Evolutionary conservation across 2,113 vertebrate species (phyloP), one percentile per base, ranked within the genome.

Genomic region (Psophia crepitans): DNA sequence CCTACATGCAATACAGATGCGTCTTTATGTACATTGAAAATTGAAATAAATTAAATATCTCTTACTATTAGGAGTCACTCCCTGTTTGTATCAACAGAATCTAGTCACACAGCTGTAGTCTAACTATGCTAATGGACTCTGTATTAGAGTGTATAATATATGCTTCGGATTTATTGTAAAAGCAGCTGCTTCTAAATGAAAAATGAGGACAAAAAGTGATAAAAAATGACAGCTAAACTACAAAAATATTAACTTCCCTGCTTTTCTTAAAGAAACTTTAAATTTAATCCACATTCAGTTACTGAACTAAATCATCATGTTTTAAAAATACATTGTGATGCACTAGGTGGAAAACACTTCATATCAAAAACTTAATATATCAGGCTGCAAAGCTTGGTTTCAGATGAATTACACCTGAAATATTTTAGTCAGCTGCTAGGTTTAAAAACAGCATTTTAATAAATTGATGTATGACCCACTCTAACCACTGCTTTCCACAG

Each of bases 351-450:
- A 94, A 96, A 97, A 75, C 78, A 93, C 75, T 90, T 94, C 54
- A 46, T 81, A 91, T 89, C 89, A 94, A 85, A 94, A 88, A 7
- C 11, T 74, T 95, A 94, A 97, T 96, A 94, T 30, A 97, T 97
- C 95, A 96, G 57, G 33, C 33, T 82, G 53, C 17, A 79, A 73
- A 10, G 16, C 30, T 49, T 94, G 49, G 27, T 84, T 96, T 88
- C 66, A 95, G 84, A 97, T 95, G 87, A 94, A 97, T 96, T 97
- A 83, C 78, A 89, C 33, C 37, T 89, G 87, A 77, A 97, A 95
- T 96, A 90, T 92, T 96, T 96, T 85, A 95, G 95, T 96, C 95
- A 97, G 82, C 44, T 90, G 11, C 61, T 89, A 64, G 58, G 48
- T 68, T 93, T 97, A 63, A 93, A 96, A 96, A 5, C 17, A 84